Base-by-base conservation (phyloP, 2,888 invertebrate species). In the Agrotis exclamationis region DNA sequence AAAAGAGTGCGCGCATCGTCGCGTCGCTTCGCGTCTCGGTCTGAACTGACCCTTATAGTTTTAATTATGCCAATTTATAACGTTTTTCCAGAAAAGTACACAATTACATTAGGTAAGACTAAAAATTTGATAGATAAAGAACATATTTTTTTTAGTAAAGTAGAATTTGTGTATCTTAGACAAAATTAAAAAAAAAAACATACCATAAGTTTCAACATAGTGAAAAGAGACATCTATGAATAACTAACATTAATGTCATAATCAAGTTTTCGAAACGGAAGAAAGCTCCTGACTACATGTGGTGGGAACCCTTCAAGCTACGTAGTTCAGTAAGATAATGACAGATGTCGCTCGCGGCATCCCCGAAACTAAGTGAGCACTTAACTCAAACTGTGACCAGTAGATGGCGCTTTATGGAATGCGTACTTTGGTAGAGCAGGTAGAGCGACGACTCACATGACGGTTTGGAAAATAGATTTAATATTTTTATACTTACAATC, bases 361-460 rank as follows among this genome's bases (percentile, higher is more conserved):
- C 59, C 48, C 57, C 51, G 14, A 45, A 57, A 50, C 44, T 51
- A 66, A 66, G 51, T 67, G 57, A 62, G 28, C 53, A 63, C 57
- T 56, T 53, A 80, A 60, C 74, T 64, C 54, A 1, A 20, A 45
- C 24, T 1, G 13, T 44, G 51, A n/a, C 57, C 44, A 71, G 84
- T 54, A 93, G 92, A 91, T 92, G 92, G 88, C 89, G 87, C 82
- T 86, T 48, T 76, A 20, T 39, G 3, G 3, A 69, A 58, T 20
- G 20, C 14, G 13, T 11, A 47, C 13, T 53, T 54, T 20, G 0
- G 44, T 64, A 22, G 45, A 63, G 56, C 11, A 13, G 45, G 16
- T 56, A 56, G 28, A 54, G 24, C 13, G 20, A 20, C 11, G 14
- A 48, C 0, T 50, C 11, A 20, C 14, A 14, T 13, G 18, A n/a